Base-by-base conservation (phyloP, 1,140 invertebrate species). In the Cotesia vestalis region DNA sequence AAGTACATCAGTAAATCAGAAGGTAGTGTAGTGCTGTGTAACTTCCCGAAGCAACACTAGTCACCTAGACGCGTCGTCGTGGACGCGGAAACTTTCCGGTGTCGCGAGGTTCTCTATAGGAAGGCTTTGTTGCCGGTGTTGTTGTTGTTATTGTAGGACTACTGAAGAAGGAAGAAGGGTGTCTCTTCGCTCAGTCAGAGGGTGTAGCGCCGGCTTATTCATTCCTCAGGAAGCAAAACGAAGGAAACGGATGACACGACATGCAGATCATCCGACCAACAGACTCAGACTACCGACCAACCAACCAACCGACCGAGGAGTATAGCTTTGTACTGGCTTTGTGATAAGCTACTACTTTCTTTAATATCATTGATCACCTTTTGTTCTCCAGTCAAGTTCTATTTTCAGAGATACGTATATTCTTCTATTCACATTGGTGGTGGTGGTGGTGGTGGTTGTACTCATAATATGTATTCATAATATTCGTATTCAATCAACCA, bases 191-290 rank as follows among this genome's bases (percentile, higher is more conserved):
- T 75, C 38, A 80, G 74, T 76, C 76, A 77, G 78, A 83, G 83
- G 84, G 83, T 80, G 79, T 81, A 83, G 80, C 80, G 79, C 79
- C 78, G 78, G 80, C 78, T 82, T 83, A 84, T 85, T 85, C 83
- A 83, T 80, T 79, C 78, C 76, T 64, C 73, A 80, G 82, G 83
- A 86, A 86, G 80, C 66, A 75, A 80, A 81, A 79, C 77, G 79
- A 82, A 84, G 80, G 81, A 84, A 83, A 78, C 81, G 79, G 80
- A 84, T 78, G 81, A 80, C 80, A 74, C 80, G 79, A 80, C 78
- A 78, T 78, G 75, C 79, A 79, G 78, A 84, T 84, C 82, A 80
- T 76, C 79, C 80, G 72, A 53, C 51, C 55, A 52, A 59, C 27
- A 27, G 27, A 27, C 27, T 27, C 27, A 27, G 27, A 27, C 27